Evolutionary conservation across 2,113 vertebrate species (phyloP).

Genomic region (Rana temporaria): DNA sequence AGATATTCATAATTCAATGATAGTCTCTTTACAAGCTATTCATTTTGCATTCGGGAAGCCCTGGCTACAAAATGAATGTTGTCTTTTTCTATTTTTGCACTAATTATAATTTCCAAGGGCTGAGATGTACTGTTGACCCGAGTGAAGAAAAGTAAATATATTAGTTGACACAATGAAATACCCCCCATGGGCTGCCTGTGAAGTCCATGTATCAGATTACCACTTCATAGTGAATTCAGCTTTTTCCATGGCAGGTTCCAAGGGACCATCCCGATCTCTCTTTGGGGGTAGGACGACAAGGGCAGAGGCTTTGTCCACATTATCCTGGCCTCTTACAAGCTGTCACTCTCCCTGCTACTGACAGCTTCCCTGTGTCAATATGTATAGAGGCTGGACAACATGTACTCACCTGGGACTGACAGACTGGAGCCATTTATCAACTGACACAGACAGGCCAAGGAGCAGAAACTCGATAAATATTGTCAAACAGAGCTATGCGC

Average conservation of each 20-base stretch:
- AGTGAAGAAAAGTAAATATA: conserved; percentile 41
- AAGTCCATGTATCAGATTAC: conserved; percentile 17
- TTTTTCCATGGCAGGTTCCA: conserved; percentile 18
- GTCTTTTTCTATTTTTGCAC: no score
- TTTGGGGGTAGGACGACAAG: neutral
- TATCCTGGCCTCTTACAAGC: conserved; percentile 45
- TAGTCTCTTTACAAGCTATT: no score
- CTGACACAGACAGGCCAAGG: conserved; percentile 31
- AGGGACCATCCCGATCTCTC: conserved; percentile 26
- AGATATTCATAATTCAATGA: no score
- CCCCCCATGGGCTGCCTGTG: conserved; percentile 20
- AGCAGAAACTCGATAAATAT: neutral
- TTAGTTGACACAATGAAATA: conserved; percentile 39
- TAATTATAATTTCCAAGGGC: neutral
- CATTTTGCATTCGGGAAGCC: no score
- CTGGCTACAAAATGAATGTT: no score
- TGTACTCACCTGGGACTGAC: conserved; percentile 38
- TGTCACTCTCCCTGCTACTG: conserved; percentile 47
- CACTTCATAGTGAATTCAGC: conserved; percentile 29
- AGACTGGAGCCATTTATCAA: conserved; percentile 44
- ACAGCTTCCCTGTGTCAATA: conserved; percentile 46
- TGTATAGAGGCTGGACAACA: conserved; percentile 4
- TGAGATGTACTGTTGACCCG: conserved; percentile 23
- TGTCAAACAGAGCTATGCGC: neutral
- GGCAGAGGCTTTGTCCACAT: conserved; percentile 34